Base-by-base conservation (phyloP, 2,113 vertebrate genomes). In the Tragelaphus strepsiceros region DNA sequence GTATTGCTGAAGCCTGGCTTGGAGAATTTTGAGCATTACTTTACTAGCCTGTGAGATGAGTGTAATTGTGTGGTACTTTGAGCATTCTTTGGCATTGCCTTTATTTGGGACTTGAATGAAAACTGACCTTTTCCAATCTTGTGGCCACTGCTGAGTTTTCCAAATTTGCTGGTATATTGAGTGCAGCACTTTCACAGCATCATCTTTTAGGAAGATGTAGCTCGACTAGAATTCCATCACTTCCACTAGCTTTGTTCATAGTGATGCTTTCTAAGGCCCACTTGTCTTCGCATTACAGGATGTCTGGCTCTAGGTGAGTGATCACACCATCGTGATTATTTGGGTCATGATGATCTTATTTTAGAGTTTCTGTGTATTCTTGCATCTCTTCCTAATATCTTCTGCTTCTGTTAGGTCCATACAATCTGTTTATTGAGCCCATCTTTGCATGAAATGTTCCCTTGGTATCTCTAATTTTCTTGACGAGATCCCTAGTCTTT, bases 41-140 rank as follows among this genome's bases (percentile, higher is more conserved):
- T 62, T 32, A 62, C 61, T 62, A 62, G 14, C 3, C 0, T 7
- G 62, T 64, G 30, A 32, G 3, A 62, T 8, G 30, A 32, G 7
- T 64, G 62, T 3, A 64, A 32, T 4, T 64, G 62, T 64, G 30
- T 0, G 0, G 14, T 64, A 64, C 3, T 17, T 64, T 64, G 15
- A 32, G 62, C 30, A 64, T 64, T 64, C 30, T 32, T 64, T 64
- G 30, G 15, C 15, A 32, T 32, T 64, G 15, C 62, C 62, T 64
- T 64, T 17, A 15, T 64, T 64, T 64, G 62, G 15, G 30, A 32
- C 17, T 64, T 30, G 62, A 64, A 32, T 64, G 30, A 32, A 64
- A 64, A 32, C 62, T 64, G 62, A 32, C 62, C 5, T 32, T 64
- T 64, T 64, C 15, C 3, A 64, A 15, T 64, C 62, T 30, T 1